Conservation (phyloP, 2,113 vertebrate species). For the Morone chrysops region DNA sequence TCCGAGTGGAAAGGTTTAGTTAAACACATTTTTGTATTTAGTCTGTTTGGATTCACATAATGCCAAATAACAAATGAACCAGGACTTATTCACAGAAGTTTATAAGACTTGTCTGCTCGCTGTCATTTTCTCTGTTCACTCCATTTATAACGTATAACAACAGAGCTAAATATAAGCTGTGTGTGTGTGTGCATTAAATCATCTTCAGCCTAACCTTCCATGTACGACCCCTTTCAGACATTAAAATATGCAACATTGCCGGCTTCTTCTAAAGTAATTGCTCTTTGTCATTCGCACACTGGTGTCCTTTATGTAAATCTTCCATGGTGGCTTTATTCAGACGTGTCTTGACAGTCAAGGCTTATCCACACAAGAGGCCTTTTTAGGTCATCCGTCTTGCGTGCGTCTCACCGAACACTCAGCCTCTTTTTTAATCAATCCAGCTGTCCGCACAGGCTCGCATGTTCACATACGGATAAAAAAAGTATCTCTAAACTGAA, state of each 20-base stretch:
- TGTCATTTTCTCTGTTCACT: slow-evolving; percentile 8
- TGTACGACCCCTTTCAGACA: neutral
- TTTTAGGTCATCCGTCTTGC: too few relatives aligned
- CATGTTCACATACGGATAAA: neutral
- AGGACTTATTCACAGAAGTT: neutral
- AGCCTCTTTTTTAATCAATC: too few relatives aligned
- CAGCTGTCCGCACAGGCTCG: too few relatives aligned
- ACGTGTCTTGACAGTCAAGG: too few relatives aligned
- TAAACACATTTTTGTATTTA: slow-evolving; percentile 15
- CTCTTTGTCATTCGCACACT: too few relatives aligned
- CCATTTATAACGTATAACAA: neutral
- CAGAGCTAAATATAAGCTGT: neutral
- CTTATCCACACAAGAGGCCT: too few relatives aligned
- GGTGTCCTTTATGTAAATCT: neutral
- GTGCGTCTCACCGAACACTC: too few relatives aligned
- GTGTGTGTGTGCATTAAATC: neutral
- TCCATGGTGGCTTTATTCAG: too few relatives aligned
- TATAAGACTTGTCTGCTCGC: neutral
- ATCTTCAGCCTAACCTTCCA: neutral
- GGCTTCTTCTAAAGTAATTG: neutral
- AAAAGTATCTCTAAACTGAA: neutral
- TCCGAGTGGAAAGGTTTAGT: neutral
- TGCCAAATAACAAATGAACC: neutral
- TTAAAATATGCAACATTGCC: neutral
- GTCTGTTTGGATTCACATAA: slow-evolving; percentile 29